Evolutionary conservation across 2,888 invertebrate genomes (phyloP).

Genomic region (Caradrina clavipalpis): DNA sequence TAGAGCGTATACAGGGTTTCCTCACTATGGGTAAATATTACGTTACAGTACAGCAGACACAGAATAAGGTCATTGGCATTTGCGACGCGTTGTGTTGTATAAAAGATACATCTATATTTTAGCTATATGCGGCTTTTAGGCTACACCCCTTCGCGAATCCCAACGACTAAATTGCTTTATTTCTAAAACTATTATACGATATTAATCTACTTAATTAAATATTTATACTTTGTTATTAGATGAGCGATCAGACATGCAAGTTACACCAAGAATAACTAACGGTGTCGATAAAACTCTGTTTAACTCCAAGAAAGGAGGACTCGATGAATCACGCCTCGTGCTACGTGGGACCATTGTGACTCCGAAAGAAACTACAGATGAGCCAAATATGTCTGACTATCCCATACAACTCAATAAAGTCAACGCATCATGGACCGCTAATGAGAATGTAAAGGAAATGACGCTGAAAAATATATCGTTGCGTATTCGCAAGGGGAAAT

Average conservation of each 20-base stretch:
- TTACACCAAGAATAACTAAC: conserved; percentile 60
- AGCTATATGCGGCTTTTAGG: not conserved
- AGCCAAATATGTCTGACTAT: conserved; percentile 65
- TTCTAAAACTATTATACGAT: not conserved
- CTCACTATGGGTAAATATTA: conserved; percentile 85
- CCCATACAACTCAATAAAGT: conserved; percentile 77
- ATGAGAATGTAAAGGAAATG: conserved; percentile 79
- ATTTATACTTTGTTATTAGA: conserved; percentile 66
- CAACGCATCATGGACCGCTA: conserved; percentile 81
- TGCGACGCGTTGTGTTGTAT: conserved; percentile 3
- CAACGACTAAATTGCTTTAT: conserved; percentile 1
- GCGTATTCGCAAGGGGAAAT: conserved; percentile 90
- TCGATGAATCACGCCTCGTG: conserved; percentile 60
- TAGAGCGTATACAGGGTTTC: conserved; percentile 91
- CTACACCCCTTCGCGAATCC: not conserved
- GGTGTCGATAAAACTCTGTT: conserved; percentile 67
- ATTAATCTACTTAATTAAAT: not conserved
- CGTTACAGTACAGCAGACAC: conserved; percentile 13
- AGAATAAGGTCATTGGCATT: conserved; percentile 30
- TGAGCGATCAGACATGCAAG: conserved; percentile 78
- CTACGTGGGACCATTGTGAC: conserved; percentile 2
- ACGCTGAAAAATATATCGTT: conserved; percentile 90
- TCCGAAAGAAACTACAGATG: conserved; percentile 34
- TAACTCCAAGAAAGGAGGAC: conserved; percentile 63
- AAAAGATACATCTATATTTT: conserved; percentile 26